A percentile compares a stretch with the other conserved stretches of the same genome.
phyloP scores from a whole-genome alignment of 2,113 vertebrate genomes.

The rabbit (Oryctolagus cuniculus) region mOryCun1.1 NC_091442.1:40557001-40557500 shows the following conservation, averaged over 20 bases:
- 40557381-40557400: background rate
- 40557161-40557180: background rate
- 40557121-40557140: background rate
- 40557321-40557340: background rate
- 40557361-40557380: background rate
- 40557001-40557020: background rate
- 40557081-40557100: background rate
- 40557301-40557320: slow-evolving; percentile 1
- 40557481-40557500: background rate
- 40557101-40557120: background rate
- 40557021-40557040: background rate
- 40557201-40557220: background rate
- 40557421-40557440: background rate
- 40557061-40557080: background rate
- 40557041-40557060: background rate
- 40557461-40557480: background rate
- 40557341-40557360: background rate
- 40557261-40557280: background rate
- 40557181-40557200: background rate
- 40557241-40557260: background rate
- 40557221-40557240: background rate
- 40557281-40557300: background rate
- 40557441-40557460: background rate
- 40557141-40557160: background rate
- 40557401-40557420: background rate